phyloP scores from a whole-genome alignment of 2,797 vertebrate genomes.

The Anguilla marmorata region DNA sequence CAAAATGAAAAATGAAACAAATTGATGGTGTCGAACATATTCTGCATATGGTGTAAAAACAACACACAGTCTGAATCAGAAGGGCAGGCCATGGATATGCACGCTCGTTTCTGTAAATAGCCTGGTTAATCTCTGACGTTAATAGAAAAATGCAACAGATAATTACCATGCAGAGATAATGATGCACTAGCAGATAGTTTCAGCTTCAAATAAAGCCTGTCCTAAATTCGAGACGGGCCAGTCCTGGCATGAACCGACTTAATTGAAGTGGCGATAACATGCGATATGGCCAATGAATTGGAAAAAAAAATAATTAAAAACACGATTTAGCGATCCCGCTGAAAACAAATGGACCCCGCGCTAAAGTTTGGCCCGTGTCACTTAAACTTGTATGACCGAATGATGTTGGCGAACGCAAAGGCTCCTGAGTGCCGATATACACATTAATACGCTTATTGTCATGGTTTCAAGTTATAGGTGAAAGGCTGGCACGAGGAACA shows the following conservation, averaged over 20 bases:
- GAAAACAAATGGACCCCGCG: neutral
- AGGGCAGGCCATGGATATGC: neutral
- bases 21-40: neutral
- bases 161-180: neutral
- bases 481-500: slow-evolving; percentile 26
- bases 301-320: neutral
- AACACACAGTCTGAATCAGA: neutral
- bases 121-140: neutral
- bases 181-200: neutral
- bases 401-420: neutral
- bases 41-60: neutral
- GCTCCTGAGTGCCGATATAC: neutral
- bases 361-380: neutral
- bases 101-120: neutral
- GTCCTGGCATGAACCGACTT: neutral
- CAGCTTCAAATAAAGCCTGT: neutral
- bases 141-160: too few relatives aligned
- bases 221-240: neutral
- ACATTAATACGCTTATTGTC: neutral
- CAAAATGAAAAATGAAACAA: neutral
- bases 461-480: neutral
- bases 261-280: neutral
- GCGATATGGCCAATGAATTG: neutral
- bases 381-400: neutral
- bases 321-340: neutral